Conservation (phyloP, 2,888 invertebrate species). For the Temnothorax unifasciatus region DNA sequence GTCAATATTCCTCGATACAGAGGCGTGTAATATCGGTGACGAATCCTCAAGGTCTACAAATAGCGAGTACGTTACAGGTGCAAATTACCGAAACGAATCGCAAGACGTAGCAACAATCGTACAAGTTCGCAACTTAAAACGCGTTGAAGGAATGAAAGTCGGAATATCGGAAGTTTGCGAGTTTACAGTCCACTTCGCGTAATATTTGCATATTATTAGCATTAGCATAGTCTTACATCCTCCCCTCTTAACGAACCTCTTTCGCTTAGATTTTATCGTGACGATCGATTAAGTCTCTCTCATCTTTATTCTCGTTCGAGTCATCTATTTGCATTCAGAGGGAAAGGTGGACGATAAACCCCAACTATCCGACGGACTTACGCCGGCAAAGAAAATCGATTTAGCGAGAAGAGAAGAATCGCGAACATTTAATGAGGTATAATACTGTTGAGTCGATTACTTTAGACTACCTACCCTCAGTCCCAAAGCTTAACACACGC, state of each 20-base stretch:
- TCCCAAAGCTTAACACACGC: slow-evolving; percentile 41
- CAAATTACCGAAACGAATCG: slow-evolving; percentile 39
- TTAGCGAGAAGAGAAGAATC: slow-evolving; percentile 27
- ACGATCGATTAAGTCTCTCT: background rate
- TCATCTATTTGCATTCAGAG: background rate
- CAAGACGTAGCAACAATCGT: slow-evolving; percentile 13
- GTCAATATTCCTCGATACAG: slow-evolving; percentile 41
- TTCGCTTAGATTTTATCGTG: background rate
- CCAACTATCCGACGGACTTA: slow-evolving; percentile 26
- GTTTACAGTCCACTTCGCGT: background rate
- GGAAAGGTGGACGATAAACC: slow-evolving; percentile 7
- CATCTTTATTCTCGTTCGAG: background rate
- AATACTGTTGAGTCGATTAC: slow-evolving; percentile 71
- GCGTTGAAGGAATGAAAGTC: slow-evolving; percentile 47
- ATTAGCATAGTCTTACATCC: background rate
- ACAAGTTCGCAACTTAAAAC: slow-evolving; percentile 40
- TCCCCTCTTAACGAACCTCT: background rate
- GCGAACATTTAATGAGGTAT: slow-evolving; percentile 58
- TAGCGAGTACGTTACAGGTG: slow-evolving; percentile 31
- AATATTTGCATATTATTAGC: background rate
- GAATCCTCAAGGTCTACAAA: slow-evolving; percentile 18
- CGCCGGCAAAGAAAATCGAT: slow-evolving; percentile 37
- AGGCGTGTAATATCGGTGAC: slow-evolving; percentile 51
- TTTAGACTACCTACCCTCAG: slow-evolving; percentile 62
- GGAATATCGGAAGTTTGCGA: background rate